phyloP scores from a whole-genome alignment of 2,113 vertebrate genomes.

The Vulpes vulpes region DNA sequence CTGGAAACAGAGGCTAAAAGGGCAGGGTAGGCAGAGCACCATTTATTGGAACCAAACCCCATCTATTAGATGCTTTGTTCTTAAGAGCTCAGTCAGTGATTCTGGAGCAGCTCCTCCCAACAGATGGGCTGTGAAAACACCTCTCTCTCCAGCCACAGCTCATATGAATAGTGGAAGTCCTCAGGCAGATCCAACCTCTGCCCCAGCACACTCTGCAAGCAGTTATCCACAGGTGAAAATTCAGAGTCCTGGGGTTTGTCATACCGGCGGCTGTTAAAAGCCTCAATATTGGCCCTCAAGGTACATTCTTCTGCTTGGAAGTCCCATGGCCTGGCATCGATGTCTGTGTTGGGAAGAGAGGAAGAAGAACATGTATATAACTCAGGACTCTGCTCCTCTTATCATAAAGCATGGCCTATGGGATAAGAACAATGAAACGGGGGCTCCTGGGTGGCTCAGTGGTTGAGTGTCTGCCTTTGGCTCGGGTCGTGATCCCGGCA shows the following conservation, averaged over 20 bases:
- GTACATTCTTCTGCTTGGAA: slow-evolving; percentile 99
- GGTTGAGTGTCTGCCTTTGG: no score
- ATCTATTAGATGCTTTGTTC: background rate
- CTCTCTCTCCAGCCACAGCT: slow-evolving; percentile 98
- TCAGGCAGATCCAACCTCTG: slow-evolving; percentile 94
- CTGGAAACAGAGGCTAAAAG: slow-evolving; percentile 1
- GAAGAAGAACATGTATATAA: background rate
- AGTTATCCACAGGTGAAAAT: slow-evolving; percentile 97
- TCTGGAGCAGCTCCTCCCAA: slow-evolving; percentile 97
- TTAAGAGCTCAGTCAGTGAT: slow-evolving; percentile 81
- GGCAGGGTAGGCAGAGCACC: slow-evolving; percentile 54
- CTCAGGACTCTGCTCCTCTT: background rate
- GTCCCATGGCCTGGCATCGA: slow-evolving; percentile 98
- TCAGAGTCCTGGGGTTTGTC: slow-evolving; percentile 91
- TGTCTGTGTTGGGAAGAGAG: slow-evolving; percentile 87
- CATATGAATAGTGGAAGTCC: slow-evolving; percentile 97
- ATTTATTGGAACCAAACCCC: slow-evolving; percentile 51
- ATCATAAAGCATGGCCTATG: background rate
- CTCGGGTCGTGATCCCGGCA: no score
- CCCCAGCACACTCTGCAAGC: slow-evolving; percentile 97
- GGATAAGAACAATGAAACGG: background rate
- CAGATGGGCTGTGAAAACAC: slow-evolving; percentile 98
- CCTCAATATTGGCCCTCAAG: slow-evolving; percentile 96
- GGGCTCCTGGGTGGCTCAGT: no score
- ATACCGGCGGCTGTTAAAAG: slow-evolving; percentile 96